A percentile compares a stretch with the other conserved stretches of the same genome.
phyloP scores from a whole-genome alignment of 2,113 vertebrate species.

The Corythornis vintsioides region DNA sequence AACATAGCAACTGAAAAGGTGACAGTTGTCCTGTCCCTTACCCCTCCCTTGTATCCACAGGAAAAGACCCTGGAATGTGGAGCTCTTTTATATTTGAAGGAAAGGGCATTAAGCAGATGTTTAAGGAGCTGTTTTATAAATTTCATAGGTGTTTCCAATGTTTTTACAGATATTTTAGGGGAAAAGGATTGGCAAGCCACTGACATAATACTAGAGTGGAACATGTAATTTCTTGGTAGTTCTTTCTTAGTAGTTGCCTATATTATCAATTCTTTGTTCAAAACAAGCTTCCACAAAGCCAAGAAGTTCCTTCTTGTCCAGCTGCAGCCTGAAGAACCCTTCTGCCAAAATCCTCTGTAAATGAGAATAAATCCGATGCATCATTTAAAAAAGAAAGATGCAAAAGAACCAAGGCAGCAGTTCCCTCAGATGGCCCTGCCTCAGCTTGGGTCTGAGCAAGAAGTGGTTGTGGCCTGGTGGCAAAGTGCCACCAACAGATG shows the following conservation, averaged over 20 bases:
- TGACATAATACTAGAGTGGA: neutral
- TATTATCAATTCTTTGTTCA: neutral
- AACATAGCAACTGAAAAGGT: neutral
- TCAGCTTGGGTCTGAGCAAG: constrained; percentile 10
- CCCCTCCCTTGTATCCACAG: neutral
- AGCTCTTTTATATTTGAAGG: constrained; percentile 39
- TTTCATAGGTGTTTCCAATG: constrained; percentile 51
- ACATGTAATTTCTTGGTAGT: neutral
- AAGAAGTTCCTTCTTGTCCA: constrained; percentile 26
- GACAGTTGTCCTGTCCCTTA: neutral
- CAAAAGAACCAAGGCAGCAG: neutral
- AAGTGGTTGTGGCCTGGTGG: neutral
- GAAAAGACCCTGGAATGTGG: neutral
- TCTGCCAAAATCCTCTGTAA: constrained; percentile 2
- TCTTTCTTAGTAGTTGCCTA: neutral
- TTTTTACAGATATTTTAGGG: constrained; percentile 57
- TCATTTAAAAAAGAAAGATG: neutral
- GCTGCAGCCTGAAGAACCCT: constrained; percentile 7
- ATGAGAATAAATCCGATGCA: neutral
- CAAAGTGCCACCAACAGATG: neutral
- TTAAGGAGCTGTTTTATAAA: constrained; percentile 64
- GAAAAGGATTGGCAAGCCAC: constrained; percentile 52
- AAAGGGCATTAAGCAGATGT: constrained; percentile 67
- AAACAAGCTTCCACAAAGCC: constrained; percentile 12
- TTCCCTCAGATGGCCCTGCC: neutral